Evolutionary conservation across 2,113 vertebrate species (phyloP).

Genomic region (Lutjanus erythropterus): DNA sequence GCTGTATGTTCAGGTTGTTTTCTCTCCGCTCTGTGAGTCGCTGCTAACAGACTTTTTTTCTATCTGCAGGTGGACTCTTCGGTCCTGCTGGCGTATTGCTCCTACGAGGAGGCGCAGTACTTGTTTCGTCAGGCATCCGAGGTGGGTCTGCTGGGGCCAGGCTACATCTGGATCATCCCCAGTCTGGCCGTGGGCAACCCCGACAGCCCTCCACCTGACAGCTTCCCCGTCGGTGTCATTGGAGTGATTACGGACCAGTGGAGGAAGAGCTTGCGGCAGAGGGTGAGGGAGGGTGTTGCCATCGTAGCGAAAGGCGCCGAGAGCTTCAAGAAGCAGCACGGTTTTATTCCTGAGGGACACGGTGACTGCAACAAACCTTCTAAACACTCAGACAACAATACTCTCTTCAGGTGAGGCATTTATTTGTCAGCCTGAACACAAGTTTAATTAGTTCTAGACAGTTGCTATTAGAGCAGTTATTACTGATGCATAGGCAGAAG

Average conservation of each 20-base stretch:
- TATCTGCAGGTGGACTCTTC: constrained; percentile 88
- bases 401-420: constrained; percentile 91
- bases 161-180: constrained; percentile 96
- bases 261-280: constrained; percentile 94
- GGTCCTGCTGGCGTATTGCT: constrained; percentile 95
- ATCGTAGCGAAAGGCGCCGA: constrained; percentile 93
- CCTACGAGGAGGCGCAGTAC: constrained; percentile 93
- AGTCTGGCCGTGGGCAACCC: constrained; percentile 93
- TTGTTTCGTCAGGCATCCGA: constrained; percentile 91
- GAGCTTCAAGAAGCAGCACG: constrained; percentile 88
- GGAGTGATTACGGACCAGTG: constrained; percentile 95
- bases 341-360: constrained; percentile 89
- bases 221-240: constrained; percentile 94
- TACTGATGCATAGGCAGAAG: background rate
- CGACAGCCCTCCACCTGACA: constrained; percentile 86
- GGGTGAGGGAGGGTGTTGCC: constrained; percentile 95
- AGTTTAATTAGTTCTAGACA: too few relatives aligned
- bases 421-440: background rate
- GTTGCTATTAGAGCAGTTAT: background rate
- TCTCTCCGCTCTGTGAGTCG: background rate
- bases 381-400: constrained; percentile 81
- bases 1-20: background rate
- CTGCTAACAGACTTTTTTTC: background rate
- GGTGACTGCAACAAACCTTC: constrained; percentile 86
- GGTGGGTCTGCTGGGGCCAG: constrained; percentile 92